Evolutionary conservation across 2,888 invertebrate genomes (phyloP).

Genomic region (Clunio marinus): DNA sequence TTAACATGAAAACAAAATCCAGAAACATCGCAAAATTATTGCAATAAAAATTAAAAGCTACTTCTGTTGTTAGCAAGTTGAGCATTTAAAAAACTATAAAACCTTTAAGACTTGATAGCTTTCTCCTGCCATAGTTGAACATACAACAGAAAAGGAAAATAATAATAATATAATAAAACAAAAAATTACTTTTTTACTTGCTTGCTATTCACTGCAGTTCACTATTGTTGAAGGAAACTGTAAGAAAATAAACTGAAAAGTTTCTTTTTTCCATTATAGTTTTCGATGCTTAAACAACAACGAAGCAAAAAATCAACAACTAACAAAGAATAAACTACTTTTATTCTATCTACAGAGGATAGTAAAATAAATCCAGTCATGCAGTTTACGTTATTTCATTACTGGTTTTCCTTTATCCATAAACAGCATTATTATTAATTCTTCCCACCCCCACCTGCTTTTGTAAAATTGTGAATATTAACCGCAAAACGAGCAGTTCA

Average conservation of each 20-base stretch:
- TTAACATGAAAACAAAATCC: background rate
- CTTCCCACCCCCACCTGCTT: background rate
- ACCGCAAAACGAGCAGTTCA: slow-evolving; percentile 16
- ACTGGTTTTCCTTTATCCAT: slow-evolving; percentile 10
- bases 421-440: slow-evolving; percentile 19
- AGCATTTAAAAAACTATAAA: slow-evolving; percentile 31
- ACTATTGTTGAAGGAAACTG: background rate
- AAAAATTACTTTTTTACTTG: slow-evolving; percentile 19
- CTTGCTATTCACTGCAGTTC: background rate
- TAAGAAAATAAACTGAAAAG: slow-evolving; percentile 18
- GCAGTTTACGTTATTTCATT: slow-evolving; percentile 20
- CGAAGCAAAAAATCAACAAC: background rate
- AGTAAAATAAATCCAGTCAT: slow-evolving; percentile 3
- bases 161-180: background rate
- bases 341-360: background rate
- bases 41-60: no score
- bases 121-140: background rate
- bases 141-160: slow-evolving; percentile 14
- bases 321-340: slow-evolving; percentile 5
- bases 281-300: slow-evolving; percentile 37
- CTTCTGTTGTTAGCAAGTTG: background rate
- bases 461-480: background rate
- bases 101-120: background rate
- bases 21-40: background rate
- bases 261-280: slow-evolving; percentile 36